phyloP scores from a whole-genome alignment of 2,113 vertebrate genomes.

The Strix uralensis region DNA sequence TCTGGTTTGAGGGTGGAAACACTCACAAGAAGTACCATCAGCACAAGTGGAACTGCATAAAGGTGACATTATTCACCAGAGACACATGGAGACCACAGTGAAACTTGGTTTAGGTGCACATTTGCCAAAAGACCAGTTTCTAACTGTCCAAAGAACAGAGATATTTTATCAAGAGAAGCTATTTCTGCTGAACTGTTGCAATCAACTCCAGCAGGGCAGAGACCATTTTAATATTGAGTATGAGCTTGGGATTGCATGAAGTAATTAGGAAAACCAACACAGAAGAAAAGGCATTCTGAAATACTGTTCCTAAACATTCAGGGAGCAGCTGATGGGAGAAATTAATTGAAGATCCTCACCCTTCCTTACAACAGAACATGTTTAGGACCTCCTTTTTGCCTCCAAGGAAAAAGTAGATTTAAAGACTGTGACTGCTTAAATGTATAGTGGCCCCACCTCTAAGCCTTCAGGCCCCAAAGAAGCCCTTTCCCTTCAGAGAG shows the following conservation, averaged over 20 bases:
- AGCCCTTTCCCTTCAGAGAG: not conserved
- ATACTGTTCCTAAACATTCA: not conserved
- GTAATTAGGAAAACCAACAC: not conserved
- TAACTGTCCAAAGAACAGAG: not conserved
- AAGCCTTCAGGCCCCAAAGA: not conserved
- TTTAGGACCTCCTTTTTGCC: not conserved
- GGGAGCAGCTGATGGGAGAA: not conserved
- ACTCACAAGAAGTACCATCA: not conserved
- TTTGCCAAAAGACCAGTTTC: not conserved
- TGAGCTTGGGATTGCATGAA: not conserved
- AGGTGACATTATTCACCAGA: not conserved
- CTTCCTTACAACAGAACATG: not conserved
- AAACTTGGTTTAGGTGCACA: not conserved
- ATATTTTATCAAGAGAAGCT: not conserved
- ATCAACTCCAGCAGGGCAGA: not conserved
- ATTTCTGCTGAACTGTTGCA: not conserved
- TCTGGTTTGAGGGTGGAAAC: not conserved
- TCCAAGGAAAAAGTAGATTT: not conserved
- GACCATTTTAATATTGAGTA: not conserved
- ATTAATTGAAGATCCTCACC: not conserved
- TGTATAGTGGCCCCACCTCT: not conserved
- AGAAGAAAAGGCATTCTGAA: not conserved
- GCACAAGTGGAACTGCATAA: not conserved
- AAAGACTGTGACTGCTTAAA: not conserved
- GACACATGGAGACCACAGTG: fast-evolving